Evolutionary conservation across 1,140 invertebrate genomes (phyloP).

Genomic region (Drosophila equinoxialis): DNA sequence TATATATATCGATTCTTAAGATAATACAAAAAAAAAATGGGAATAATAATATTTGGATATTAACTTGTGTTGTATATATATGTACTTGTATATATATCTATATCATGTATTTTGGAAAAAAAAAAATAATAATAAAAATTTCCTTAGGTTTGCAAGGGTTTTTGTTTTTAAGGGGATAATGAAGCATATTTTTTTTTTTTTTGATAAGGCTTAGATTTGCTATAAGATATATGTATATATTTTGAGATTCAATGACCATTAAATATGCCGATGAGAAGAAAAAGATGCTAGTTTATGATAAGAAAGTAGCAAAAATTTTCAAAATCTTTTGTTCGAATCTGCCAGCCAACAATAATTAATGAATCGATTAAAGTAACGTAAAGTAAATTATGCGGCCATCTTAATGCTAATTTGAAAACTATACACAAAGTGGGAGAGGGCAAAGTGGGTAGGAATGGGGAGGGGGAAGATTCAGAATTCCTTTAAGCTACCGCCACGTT

Average conservation of each 20-base stretch:
- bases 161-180: conserved; percentile 8
- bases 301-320: not conserved
- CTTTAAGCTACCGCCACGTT: conserved; percentile 77
- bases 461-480: conserved; percentile 56
- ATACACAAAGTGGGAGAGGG: not conserved
- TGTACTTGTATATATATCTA: conserved; percentile 15
- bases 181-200: conserved; percentile 2
- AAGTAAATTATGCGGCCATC: too few relatives aligned
- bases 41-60: conserved; percentile 57
- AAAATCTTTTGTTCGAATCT: not conserved
- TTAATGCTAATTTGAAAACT: not conserved
- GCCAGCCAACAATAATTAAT: not conserved
- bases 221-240: conserved; percentile 5
- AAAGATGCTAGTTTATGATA: not conserved
- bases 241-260: conserved; percentile 17
- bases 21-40: conserved; percentile 43
- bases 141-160: conserved; percentile 39
- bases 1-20: conserved; percentile 29
- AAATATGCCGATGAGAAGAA: conserved; percentile 22
- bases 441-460: too few relatives aligned
- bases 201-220: conserved; percentile 23
- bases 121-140: conserved; percentile 42
- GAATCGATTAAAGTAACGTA: too few relatives aligned
- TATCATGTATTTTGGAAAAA: conserved; percentile 11
- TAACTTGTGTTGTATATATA: conserved; percentile 30